Base-by-base conservation (phyloP, 2,888 invertebrate species). In the Keiferia lycopersicella region DNA sequence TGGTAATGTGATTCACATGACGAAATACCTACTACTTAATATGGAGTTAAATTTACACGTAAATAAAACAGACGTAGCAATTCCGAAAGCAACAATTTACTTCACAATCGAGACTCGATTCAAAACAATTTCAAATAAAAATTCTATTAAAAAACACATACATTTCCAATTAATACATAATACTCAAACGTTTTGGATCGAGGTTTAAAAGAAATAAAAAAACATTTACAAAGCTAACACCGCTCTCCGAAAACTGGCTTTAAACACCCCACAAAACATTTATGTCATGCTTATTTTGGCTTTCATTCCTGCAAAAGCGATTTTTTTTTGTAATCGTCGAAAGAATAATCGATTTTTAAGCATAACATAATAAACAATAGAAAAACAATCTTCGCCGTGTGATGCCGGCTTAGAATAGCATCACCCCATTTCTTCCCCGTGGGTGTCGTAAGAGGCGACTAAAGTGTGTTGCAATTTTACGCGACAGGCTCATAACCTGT, bases 91-190 rank as follows among this genome's bases (percentile, higher is more conserved):
- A 26, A 58, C 18, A 56, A 26, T 30, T 56, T 57, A 34, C 41
- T 14, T 34, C 10, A 39, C 26, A 53, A 53, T 22, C 26, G 6
- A 53, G 12, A 22, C 51, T 22, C 14, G 14, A 11, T 45, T n/a
- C 45, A n/a, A 10, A 22, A 53, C 51, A 53, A 53, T 53, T 53
- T 53, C 50, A 50, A 50, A 11, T 50, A 22, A 53, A 53, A 53
- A 51, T 2, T 20, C 8, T 20, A 20, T 3, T 20, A 20, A 22
- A 53, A 53, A 22, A 26, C 6, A 26, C 6, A 26, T 1, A 53
- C 45, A 4, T n/a, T n/a, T n/a, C 16, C 45, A 45, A 7, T 45
- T 45, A 6, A 3, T n/a, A 45, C 45, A 45, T 16, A 45, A 41
- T 41, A 16, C 45, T 7, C 3, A 4, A 45, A 1, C 41, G 12